Evolutionary conservation across 2,797 vertebrate genomes (phyloP).

Genomic region (Rhabdophis nuchalis): DNA sequence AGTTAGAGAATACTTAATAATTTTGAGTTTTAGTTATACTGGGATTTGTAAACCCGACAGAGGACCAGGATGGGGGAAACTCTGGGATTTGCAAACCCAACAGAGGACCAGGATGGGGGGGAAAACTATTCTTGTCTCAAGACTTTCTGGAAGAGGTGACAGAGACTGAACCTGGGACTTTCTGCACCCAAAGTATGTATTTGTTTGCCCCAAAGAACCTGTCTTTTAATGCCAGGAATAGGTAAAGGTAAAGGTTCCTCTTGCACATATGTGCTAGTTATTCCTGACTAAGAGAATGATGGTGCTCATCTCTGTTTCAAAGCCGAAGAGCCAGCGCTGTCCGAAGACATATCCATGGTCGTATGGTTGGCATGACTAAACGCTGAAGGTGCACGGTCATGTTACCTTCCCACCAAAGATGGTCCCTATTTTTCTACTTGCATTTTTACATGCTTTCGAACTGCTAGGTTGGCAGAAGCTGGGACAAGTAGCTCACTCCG

Average conservation of each 20-base stretch:
- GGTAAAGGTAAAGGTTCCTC: background rate
- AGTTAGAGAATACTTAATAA: background rate
- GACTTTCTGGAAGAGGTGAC: background rate
- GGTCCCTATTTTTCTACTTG: too few relatives aligned
- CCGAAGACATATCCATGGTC: too few relatives aligned
- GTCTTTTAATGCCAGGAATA: background rate
- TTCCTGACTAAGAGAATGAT: too few relatives aligned
- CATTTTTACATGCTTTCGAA: too few relatives aligned
- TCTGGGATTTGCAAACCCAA: background rate
- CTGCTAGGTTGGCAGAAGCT: too few relatives aligned
- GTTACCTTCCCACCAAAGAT: too few relatives aligned
- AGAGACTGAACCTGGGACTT: background rate
- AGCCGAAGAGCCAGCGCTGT: too few relatives aligned
- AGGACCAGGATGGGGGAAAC: background rate
- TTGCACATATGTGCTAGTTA: too few relatives aligned
- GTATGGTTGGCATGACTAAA: too few relatives aligned
- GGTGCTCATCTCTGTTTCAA: too few relatives aligned
- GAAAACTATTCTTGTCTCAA: background rate
- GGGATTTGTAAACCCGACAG: background rate
- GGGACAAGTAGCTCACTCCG: too few relatives aligned
- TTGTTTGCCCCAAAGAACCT: background rate
- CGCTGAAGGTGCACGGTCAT: too few relatives aligned
- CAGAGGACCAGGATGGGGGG: background rate
- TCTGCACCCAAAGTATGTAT: background rate
- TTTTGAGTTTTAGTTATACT: background rate